Evolutionary conservation across 1,140 invertebrate genomes (phyloP).

Genomic region (Anthonomus grandis): DNA sequence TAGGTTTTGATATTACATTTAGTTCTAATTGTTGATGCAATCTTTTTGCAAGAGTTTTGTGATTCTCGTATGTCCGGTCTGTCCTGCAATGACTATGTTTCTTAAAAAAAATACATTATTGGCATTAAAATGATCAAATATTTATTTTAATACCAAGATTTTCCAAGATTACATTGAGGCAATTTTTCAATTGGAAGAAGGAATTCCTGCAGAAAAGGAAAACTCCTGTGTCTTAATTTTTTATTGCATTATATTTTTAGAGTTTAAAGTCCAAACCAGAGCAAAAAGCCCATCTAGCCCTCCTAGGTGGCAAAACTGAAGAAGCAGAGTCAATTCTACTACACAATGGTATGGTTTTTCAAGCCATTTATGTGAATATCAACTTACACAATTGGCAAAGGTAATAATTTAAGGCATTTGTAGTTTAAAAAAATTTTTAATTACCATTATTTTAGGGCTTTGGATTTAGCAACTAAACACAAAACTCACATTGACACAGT

Average conservation of each 20-base stretch:
- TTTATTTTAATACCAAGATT: too few relatives aligned
- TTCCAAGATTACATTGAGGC: too few relatives aligned
- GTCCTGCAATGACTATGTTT: too few relatives aligned
- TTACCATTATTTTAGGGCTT: conserved; percentile 58
- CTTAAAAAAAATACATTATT: too few relatives aligned
- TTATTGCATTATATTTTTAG: conserved; percentile 47
- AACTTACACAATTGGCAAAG: conserved; percentile 82
- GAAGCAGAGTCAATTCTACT: conserved; percentile 82
- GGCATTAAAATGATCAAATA: too few relatives aligned
- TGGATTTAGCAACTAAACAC: conserved; percentile 81
- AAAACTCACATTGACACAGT: conserved; percentile 76
- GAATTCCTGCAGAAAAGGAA: too few relatives aligned
- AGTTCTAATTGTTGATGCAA: too few relatives aligned
- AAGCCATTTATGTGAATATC: conserved; percentile 80
- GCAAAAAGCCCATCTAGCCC: conserved; percentile 74
- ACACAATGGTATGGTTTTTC: conserved; percentile 69
- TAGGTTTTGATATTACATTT: too few relatives aligned
- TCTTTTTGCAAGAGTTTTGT: too few relatives aligned
- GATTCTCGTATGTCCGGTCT: too few relatives aligned
- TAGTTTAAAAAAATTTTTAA: conserved; percentile 19
- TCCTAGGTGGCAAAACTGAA: conserved; percentile 72
- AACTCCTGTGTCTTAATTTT: too few relatives aligned
- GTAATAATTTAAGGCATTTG: conserved; percentile 45
- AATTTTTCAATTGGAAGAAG: too few relatives aligned
- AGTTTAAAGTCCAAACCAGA: conserved; percentile 56